Evolutionary conservation across 2,113 vertebrate species (phyloP), one percentile per base, ranked within the genome.

Genomic region (Xenopus tropicalis): DNA sequence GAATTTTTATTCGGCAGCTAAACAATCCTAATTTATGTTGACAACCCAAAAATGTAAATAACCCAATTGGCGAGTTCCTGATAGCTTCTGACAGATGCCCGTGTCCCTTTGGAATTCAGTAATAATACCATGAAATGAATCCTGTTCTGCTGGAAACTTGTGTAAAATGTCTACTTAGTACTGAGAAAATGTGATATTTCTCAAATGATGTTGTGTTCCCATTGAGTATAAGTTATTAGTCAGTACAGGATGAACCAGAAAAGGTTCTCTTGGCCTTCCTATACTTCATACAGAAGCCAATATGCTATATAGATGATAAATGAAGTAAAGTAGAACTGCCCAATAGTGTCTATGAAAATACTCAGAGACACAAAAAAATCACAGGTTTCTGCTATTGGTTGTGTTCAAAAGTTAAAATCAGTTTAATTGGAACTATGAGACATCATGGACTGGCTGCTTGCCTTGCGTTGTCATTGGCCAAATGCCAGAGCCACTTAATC

Each of bases 81-180:
- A 77, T 79, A 48, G 78, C 77, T 84, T 80, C 81, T 62, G 79
- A 74, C 67, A 81, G 77, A 76, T 65, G 61, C 72, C 77, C 79
- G 62, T 67, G 46, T 78, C 78, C 59, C 69, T 54, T 78, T 0
- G 1, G 66, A 81, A 77, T 77, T 82, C 67, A 82, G 63, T 52
- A 61, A 75, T 78, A 73, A 74, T 65, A 78, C 71, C 65, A 78
- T 43, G 63, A 83, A 83, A 78, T 79, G 17, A 1, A 79, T 82
- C 57, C 61, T 79, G 42, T 54, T 62, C 65, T 43, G 14, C 44
- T 82, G 73, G 65, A 17, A 81, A 17, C 61, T 74, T 63, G 16
- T 73, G 75, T 83, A 43, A 68, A n/a, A 71, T 48, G 72, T 63
- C 29, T 78, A 46, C 8, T 61, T 22, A 21, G 62, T 63, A 76